Conservation (phyloP, 2,113 vertebrate genomes). For the Upupa epops region DNA sequence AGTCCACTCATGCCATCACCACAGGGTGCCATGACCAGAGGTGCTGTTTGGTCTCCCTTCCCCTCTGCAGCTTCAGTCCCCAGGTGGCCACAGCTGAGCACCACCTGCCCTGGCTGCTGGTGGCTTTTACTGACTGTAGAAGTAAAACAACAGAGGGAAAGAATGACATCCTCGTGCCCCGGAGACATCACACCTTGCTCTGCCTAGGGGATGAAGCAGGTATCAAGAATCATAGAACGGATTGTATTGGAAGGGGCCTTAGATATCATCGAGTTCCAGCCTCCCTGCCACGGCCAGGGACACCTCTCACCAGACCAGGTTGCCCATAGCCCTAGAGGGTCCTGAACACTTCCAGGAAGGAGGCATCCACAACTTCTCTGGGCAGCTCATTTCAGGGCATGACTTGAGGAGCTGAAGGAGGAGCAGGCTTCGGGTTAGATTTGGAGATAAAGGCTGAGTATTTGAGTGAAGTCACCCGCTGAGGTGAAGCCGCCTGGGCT, state of each 20-base stretch:
- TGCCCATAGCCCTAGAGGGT: no score
- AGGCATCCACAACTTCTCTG: no score
- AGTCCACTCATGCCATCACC: background rate
- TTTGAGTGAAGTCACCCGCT: background rate
- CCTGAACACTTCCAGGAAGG: no score
- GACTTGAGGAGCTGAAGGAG: background rate
- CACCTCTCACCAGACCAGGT: no score
- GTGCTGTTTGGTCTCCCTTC: rapidly evolving
- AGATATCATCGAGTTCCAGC: no score
- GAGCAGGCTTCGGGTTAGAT: background rate
- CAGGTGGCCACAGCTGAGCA: background rate
- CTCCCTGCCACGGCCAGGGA: no score
- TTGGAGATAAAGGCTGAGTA: background rate
- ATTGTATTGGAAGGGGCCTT: no score
- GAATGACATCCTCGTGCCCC: background rate
- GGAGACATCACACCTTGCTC: background rate
- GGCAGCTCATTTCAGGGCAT: no score
- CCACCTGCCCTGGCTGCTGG: rapidly evolving
- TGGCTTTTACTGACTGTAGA: background rate
- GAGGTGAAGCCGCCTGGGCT: background rate
- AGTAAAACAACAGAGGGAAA: background rate
- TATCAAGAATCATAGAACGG: background rate
- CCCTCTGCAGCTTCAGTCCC: background rate
- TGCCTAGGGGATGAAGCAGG: background rate
- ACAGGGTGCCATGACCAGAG: rapidly evolving